Base-by-base conservation (phyloP, 2,797 vertebrate species). In the Takifugu ocellatus region DNA sequence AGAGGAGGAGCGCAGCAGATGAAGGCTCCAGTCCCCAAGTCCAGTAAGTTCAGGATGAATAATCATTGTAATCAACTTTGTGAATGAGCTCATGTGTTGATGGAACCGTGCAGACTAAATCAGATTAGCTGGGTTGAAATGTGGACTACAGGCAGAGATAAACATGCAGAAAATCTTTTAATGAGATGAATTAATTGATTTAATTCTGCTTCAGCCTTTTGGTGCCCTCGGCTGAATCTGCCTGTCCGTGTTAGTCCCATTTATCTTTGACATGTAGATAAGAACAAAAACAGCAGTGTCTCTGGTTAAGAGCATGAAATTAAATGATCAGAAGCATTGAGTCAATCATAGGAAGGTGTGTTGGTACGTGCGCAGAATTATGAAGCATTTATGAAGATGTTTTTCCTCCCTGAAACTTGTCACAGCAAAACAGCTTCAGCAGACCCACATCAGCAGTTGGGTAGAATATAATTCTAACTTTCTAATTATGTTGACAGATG, bases 401-500 rank as follows among this genome's bases (percentile, higher is more conserved):
- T 70, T 72, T 29, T 59, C 26, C 49, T 56, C 47, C 51, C 61
- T 56, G 49, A 16, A 75, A 49, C 52, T 47, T 58, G 31, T 56
- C 64, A n/a, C 14, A 25, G 44, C 44, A 62, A 42, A 73, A 63
- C 45, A 48, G 29, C 48, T 63, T 24, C 53, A 66, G 43, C 62
- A 67, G 39, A 42, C 39, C 55, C 42, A 26, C 15, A 17, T 21
- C 17, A 16, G 45, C 24, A 51, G 2, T 61, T 64, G 31, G 55
- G 59, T 25, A 49, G 61, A 67, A 49, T 60, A 56, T 68, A 61
- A 70, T 59, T 72, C 65, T 66, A 33, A 10, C 56, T 25, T 63
- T 59, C 72, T 89, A 76, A 89, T 85, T 83, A 81, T 60, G 73
- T 72, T 72, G 64, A 64, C 79, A 58, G 54, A 72, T 25, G 51